These are phyloP conservation scores for Ctenochaetus hawaiiensis DNA, from an alignment of 2,797 vertebrate species.

Conservation along the genomic window DNA sequence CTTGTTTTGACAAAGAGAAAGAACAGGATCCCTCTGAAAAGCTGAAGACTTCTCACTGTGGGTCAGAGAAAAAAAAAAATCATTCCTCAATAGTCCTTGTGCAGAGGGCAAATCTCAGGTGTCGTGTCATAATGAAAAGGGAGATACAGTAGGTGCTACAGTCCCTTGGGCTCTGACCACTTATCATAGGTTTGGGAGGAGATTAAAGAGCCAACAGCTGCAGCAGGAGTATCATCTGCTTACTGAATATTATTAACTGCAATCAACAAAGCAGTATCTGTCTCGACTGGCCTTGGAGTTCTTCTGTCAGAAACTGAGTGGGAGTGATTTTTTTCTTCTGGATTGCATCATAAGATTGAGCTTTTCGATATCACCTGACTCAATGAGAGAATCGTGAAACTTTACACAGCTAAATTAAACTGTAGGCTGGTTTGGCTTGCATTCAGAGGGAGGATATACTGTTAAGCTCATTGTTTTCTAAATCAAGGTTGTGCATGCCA, in stretches of 20 bases:
- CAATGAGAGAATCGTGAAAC: conserved; percentile 26
- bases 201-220: conserved; percentile 59
- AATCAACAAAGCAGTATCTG: conserved; percentile 51
- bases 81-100: conserved; percentile 14
- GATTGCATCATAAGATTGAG: conserved; percentile 44
- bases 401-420: conserved; percentile 11
- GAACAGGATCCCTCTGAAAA: not conserved
- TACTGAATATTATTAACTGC: conserved; percentile 49
- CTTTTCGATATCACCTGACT: conserved; percentile 40
- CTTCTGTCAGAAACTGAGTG: conserved; percentile 29
- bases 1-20: conserved; percentile 2
- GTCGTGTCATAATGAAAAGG: conserved; percentile 34
- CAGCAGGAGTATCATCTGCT: conserved; percentile 61
- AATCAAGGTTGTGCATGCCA: conserved; percentile 30
- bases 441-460: conserved; percentile 20
- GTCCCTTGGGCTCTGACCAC: conserved; percentile 39
- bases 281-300: conserved; percentile 32
- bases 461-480: conserved; percentile 23
- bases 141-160: conserved; percentile 12
- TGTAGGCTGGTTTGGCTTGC: conserved; percentile 23
- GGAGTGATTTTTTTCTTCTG: conserved; percentile 2
- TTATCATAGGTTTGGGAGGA: conserved; percentile 50
- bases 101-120: conserved; percentile 36
- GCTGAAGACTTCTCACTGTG: not conserved
- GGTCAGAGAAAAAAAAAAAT: conserved; percentile 8